A percentile compares a stretch with the other conserved stretches of the same genome.
Evolutionary conservation across 2,888 invertebrate species (phyloP).

Genomic region (Hemicrepidius hirtus): DNA sequence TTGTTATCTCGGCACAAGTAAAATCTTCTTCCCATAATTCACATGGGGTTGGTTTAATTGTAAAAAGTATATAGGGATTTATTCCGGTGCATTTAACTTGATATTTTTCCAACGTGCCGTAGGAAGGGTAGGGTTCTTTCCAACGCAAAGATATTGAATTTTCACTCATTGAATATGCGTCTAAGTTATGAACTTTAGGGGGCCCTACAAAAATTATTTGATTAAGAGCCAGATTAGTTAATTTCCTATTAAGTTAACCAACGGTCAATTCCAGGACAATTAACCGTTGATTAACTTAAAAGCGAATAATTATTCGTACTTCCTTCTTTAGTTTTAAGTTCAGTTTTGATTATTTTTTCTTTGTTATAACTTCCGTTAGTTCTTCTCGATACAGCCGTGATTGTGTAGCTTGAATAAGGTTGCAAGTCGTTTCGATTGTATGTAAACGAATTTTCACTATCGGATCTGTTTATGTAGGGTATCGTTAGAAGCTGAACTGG

Average conservation of each 20-base stretch:
- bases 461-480: neutral
- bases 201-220: conserved; percentile 7
- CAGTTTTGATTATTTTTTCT: too few species aligned
- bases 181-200: conserved; percentile 36
- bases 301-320: neutral
- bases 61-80: neutral
- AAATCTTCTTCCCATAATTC: neutral
- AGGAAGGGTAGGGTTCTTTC: conserved; percentile 42
- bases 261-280: too few species aligned
- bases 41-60: neutral
- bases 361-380: too few species aligned
- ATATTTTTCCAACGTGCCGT: conserved; percentile 36
- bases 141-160: conserved; percentile 38
- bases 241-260: too few species aligned
- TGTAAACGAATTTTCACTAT: neutral
- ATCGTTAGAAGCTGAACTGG: neutral
- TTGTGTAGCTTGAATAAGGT: too few species aligned
- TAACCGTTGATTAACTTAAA: too few species aligned
- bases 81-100: neutral
- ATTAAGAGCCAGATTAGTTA: too few species aligned
- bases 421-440: neutral
- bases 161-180: conserved; percentile 24
- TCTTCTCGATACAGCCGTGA: too few species aligned
- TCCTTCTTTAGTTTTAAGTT: neutral
- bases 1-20: conserved; percentile 4